Evolutionary conservation across 2,113 vertebrate species (phyloP).

Genomic region (Anhinga anhinga): DNA sequence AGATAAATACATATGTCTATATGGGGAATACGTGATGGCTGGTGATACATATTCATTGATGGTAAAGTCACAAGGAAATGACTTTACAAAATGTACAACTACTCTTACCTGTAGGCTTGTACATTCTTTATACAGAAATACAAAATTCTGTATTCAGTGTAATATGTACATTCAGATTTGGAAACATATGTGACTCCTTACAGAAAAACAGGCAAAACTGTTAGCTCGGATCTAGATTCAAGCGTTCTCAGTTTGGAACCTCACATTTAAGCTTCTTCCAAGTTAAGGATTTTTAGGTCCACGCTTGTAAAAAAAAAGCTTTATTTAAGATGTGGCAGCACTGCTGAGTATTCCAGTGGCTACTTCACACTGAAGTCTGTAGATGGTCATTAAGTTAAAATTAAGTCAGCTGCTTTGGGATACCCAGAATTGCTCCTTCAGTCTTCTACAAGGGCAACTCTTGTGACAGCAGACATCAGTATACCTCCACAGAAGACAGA

Average conservation of each 20-base stretch:
- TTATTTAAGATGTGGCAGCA: neutral
- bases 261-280: neutral
- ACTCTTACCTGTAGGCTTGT: neutral
- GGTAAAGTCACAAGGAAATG: neutral
- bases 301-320: neutral
- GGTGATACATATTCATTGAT: neutral
- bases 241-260: neutral
- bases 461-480: neutral
- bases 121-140: neutral
- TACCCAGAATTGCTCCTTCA: neutral
- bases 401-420: neutral
- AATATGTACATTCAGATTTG: neutral
- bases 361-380: neutral
- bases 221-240: neutral
- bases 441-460: neutral
- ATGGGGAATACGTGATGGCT: neutral
- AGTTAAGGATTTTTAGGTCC: neutral
- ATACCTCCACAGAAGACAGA: accelerated
- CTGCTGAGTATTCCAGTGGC: neutral
- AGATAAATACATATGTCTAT: neutral
- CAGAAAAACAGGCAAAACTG: neutral
- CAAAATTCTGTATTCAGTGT: neutral
- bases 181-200: neutral
- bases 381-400: neutral
- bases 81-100: neutral